phyloP scores from a whole-genome alignment of 2,797 vertebrate species.

The Rallus crepitans region DNA sequence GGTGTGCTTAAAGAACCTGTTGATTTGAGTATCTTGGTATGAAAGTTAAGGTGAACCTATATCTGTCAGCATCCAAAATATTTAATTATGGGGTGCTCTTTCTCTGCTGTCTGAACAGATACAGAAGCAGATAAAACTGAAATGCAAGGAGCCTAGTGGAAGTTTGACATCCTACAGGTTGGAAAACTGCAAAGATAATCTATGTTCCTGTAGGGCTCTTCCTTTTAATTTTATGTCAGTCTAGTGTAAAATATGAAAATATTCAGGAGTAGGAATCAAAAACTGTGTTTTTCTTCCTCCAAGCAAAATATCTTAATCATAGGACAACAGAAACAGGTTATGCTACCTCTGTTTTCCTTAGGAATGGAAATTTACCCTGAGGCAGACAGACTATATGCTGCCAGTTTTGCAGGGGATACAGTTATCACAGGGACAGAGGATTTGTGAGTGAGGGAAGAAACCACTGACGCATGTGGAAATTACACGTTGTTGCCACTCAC shows the following conservation, averaged over 20 bases:
- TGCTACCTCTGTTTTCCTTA: neutral
- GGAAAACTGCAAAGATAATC: neutral
- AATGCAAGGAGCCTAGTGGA: neutral
- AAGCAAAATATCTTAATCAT: neutral
- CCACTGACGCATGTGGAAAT: neutral
- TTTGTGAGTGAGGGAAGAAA: neutral
- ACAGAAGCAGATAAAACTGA: neutral
- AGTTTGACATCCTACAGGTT: neutral
- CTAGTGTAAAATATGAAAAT: neutral
- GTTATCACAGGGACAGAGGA: neutral
- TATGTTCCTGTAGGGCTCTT: neutral
- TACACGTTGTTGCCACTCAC: neutral
- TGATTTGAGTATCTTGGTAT: neutral
- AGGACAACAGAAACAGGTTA: neutral
- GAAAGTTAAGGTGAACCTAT: neutral
- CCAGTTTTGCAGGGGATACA: neutral
- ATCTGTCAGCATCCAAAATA: neutral
- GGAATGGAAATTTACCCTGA: neutral
- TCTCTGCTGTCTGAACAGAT: neutral
- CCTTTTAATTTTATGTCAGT: neutral
- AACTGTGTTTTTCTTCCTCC: neutral
- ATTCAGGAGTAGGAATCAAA: neutral
- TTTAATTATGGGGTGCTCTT: neutral
- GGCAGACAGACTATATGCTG: neutral
- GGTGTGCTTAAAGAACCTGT: neutral